Percentiles rank a stretch among this genome's conserved stretches.
phyloP scores from a whole-genome alignment of 2,113 vertebrate genomes.

The Panthera leo region DNA sequence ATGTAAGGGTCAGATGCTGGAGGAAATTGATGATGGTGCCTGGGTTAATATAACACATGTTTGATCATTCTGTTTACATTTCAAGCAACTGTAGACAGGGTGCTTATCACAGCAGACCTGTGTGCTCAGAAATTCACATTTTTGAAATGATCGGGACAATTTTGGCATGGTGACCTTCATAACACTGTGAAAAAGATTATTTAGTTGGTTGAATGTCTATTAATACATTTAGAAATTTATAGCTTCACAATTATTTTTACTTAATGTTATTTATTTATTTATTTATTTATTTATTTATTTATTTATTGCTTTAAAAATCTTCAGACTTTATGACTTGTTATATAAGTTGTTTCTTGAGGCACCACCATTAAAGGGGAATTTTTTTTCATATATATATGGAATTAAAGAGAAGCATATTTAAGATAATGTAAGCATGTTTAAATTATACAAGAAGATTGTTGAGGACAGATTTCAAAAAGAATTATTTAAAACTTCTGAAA shows the following conservation, averaged over 20 bases:
- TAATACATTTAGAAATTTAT: constrained; percentile 1
- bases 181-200: background rate
- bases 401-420: constrained; percentile 28
- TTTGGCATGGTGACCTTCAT: constrained; percentile 25
- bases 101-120: background rate
- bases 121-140: background rate
- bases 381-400: background rate
- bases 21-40: background rate
- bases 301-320: constrained; percentile 45
- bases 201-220: background rate
- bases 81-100: background rate
- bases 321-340: background rate
- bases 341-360: background rate
- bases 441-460: background rate
- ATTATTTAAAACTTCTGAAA: background rate
- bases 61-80: constrained; percentile 30
- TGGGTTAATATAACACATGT: background rate
- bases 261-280: constrained; percentile 39
- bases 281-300: constrained; percentile 33
- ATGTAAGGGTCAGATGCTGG: background rate
- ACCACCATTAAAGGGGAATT: background rate
- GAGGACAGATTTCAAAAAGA: constrained; percentile 8
- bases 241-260: constrained; percentile 9
- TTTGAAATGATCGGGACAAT: background rate
- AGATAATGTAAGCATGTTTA: constrained; percentile 12